Conservation (phyloP, 2,888 invertebrate species). For the Diaphora mendica region DNA sequence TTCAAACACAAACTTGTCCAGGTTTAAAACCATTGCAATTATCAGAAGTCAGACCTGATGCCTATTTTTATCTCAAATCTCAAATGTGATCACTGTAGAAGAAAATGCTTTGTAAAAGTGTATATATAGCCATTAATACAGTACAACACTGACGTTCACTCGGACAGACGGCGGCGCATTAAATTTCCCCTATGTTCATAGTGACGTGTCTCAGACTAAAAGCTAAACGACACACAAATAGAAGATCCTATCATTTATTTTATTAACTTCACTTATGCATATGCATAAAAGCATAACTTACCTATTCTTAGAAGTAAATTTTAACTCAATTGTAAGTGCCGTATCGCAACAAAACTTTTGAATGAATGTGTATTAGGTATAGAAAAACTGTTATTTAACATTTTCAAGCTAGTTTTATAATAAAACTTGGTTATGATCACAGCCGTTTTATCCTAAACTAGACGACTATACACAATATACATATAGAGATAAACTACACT, state of each 20-base stretch:
- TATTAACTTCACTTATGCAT: not conserved
- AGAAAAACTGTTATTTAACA: too few species aligned
- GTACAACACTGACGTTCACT: constrained; percentile 39
- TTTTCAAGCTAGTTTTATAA: too few species aligned
- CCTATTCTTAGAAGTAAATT: too few species aligned
- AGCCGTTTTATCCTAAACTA: too few species aligned
- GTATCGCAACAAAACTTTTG: too few species aligned
- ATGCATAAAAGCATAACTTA: too few species aligned
- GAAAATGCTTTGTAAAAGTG: not conserved
- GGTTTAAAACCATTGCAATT: not conserved
- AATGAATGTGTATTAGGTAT: too few species aligned
- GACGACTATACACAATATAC: too few species aligned
- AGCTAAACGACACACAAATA: constrained; percentile 26
- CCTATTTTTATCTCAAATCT: not conserved
- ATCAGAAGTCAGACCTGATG: not conserved
- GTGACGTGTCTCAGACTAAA: constrained; percentile 47
- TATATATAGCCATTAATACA: not conserved
- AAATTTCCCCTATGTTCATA: constrained; percentile 61
- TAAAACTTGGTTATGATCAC: too few species aligned
- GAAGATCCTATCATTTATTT: constrained; percentile 9
- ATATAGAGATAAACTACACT: not conserved
- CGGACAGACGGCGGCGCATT: constrained; percentile 62
- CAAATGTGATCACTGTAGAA: not conserved
- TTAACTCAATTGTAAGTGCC: too few species aligned
- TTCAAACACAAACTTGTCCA: too few species aligned